Conservation (phyloP, 2,113 vertebrate genomes). For the Deroptyus accipitrinus region DNA sequence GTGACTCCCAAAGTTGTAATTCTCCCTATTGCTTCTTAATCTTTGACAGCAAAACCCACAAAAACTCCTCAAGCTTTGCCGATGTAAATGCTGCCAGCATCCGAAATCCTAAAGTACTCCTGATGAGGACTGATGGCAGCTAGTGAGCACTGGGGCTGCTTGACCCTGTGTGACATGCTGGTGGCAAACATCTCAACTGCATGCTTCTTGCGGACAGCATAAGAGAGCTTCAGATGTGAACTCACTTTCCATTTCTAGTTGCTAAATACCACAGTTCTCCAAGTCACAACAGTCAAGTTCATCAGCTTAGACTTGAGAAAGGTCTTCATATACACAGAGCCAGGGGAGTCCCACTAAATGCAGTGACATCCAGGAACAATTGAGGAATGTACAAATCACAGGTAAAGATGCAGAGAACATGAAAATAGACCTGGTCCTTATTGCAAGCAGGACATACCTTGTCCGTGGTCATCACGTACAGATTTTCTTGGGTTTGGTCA, state of each 20-base stretch:
- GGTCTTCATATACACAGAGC: not conserved
- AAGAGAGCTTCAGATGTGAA: not conserved
- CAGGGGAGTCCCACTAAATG: not conserved
- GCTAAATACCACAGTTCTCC: not conserved
- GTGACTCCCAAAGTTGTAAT: not conserved
- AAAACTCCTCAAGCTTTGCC: not conserved
- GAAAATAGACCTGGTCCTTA: not conserved
- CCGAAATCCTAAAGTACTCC: not conserved
- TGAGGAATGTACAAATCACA: not conserved
- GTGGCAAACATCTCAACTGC: not conserved
- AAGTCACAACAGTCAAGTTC: not conserved
- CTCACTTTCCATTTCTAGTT: not conserved
- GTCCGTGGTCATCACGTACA: constrained; percentile 89
- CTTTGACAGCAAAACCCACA: not conserved
- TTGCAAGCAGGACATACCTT: constrained; percentile 77
- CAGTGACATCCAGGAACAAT: not conserved
- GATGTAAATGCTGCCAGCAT: not conserved
- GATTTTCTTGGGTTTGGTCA: constrained; percentile 73
- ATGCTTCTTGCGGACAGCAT: not conserved
- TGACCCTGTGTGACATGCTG: fast-evolving
- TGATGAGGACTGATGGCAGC: not conserved
- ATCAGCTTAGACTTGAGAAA: not conserved
- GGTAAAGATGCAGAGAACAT: not conserved
- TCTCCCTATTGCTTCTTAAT: not conserved
- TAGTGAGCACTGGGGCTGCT: fast-evolving